Evolutionary conservation across 2,888 invertebrate species (phyloP).

Genomic region (Onthophagus sagittarius): DNA sequence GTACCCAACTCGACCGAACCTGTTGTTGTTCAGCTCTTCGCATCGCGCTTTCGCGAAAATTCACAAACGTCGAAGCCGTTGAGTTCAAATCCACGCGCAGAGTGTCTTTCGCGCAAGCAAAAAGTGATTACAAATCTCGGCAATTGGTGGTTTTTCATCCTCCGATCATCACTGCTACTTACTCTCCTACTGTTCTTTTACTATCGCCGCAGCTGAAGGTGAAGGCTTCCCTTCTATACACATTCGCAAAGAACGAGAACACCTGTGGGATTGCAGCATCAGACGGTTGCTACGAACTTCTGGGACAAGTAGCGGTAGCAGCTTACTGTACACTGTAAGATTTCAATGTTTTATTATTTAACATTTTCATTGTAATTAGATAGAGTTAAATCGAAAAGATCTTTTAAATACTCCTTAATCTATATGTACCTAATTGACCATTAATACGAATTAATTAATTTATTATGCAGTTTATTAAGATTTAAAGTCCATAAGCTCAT

Average conservation of each 20-base stretch:
- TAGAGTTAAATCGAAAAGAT: no score
- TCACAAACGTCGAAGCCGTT: background rate
- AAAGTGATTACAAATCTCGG: no score
- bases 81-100: background rate
- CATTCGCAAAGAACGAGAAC: background rate
- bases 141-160: no score
- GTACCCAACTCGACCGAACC: background rate
- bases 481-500: no score
- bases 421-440: no score
- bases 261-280: background rate
- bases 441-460: no score
- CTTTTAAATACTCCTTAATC: no score
- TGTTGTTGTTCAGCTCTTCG: background rate
- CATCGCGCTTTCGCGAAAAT: background rate
- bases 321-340: background rate
- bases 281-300: background rate
- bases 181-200: no score
- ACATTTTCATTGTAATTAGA: background rate
- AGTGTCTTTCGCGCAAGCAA: background rate
- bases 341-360: background rate
- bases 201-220: no score
- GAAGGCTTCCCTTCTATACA: background rate
- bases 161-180: no score
- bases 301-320: background rate
- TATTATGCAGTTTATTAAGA: no score